Conservation (phyloP, 2,888 invertebrate species). For the Nomada goodeniana region DNA sequence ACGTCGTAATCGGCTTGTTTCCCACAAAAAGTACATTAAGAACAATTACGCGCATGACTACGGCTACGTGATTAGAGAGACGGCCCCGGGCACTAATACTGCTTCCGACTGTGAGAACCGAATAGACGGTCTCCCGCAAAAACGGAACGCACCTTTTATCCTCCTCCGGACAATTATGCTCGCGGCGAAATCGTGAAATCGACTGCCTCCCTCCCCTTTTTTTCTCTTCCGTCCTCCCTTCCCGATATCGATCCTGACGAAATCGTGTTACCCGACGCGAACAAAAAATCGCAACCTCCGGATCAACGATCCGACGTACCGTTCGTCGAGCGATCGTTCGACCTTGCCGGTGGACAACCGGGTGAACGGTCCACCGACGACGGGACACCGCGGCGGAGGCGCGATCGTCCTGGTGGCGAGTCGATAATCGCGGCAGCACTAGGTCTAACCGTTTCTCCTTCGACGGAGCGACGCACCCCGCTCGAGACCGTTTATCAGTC, state of each 20-base stretch:
- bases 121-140: constrained; percentile 36
- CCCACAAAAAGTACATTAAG: constrained; percentile 66
- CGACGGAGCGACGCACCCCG: constrained; percentile 14
- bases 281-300: background rate
- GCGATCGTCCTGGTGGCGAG: too few relatives aligned
- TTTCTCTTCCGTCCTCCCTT: background rate
- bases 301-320: too few relatives aligned
- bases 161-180: constrained; percentile 55
- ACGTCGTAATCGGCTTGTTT: constrained; percentile 67
- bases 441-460: constrained; percentile 7
- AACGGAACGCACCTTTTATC: constrained; percentile 54
- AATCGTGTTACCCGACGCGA: background rate
- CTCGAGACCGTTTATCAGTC: constrained; percentile 57
- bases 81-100: constrained; percentile 60
- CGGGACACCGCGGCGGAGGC: too few relatives aligned
- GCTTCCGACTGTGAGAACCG: constrained; percentile 61
- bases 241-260: background rate
- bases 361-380: too few relatives aligned
- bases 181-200: constrained; percentile 7
- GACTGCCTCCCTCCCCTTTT: too few relatives aligned
- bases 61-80: constrained; percentile 68
- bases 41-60: constrained; percentile 69
- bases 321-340: background rate
- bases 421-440: background rate
- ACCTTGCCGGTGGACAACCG: too few relatives aligned